Base-by-base conservation (phyloP, 1,140 invertebrate species). In the Conus ventricosus region DNA sequence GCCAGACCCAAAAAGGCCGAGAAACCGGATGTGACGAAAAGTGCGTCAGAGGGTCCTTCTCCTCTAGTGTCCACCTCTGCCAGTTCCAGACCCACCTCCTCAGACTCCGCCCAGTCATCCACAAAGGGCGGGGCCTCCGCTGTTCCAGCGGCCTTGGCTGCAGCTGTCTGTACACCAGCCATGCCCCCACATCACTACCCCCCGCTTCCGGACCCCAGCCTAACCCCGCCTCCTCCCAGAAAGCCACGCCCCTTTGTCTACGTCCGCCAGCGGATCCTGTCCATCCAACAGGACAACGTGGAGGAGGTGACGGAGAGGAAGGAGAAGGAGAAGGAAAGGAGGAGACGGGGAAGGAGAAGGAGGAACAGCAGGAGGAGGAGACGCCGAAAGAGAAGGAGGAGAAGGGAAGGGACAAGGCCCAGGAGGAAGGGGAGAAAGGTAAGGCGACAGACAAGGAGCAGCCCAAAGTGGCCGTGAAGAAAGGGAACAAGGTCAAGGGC, bases 281-380 rank as follows among this genome's bases (percentile, higher is more conserved):
- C 94, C 53, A 94, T 94, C 13, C 92, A 94, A 90, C 93, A 94
- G 51, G 93, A 94, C n/a, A 92, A 93, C 55, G 93, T 92, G 71
- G 92, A 93, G 53, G 89, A 91, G 5, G 80, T 88, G 75, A 84
- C 88, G 25, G 86, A 88, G 78, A 89, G 87, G 88, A 89, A 87
- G 89, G 82, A 85, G 51, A 84, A 85, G 53, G 39, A 83, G 27
- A 87, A 86, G 17, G 82, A 89, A 15, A 27, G 51, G 7, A 88
- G 87, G 25, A 57, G 88, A 23, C 23, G 25, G 5, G 83, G 11
- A 76, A 57, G 54, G 57, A 87, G 51, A 27, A 81, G 80, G 39
- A 81, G 39, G 80, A 5, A 13, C 11, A 53, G 15, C 7, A 39
- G 0, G 8, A 23, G 17, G 17, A 60, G 57, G 57, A 60, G 15